Conservation (phyloP, 1,140 invertebrate species). For the Lasaia peninsularis region DNA sequence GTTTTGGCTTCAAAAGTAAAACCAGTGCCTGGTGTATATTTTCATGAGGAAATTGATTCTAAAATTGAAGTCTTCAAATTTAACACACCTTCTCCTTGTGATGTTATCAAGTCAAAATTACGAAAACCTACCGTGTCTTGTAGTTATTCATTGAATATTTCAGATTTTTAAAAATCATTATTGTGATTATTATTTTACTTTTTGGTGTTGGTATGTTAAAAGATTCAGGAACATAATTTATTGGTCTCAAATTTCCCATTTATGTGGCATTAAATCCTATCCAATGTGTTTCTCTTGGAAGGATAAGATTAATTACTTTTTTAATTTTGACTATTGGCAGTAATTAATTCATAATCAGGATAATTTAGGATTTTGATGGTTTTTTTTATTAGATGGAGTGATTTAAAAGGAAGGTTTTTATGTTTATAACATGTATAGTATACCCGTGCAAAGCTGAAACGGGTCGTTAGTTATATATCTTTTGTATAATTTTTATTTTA, state of each 20-base stretch:
- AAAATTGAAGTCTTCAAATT: constrained; percentile 50
- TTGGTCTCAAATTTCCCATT: neutral
- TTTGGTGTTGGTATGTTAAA: neutral
- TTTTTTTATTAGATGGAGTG: no score
- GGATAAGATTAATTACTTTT: no score
- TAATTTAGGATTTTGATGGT: no score
- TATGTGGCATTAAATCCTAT: no score
- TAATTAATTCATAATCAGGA: no score
- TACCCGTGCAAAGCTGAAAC: no score
- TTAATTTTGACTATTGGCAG: no score
- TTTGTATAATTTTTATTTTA: no score
- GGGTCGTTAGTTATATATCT: no score
- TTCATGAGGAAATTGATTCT: constrained; percentile 31
- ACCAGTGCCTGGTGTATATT: constrained; percentile 43
- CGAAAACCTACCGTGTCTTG: constrained; percentile 37
- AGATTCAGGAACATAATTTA: neutral
- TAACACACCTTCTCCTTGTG: constrained; percentile 51
- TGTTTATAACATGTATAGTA: no score
- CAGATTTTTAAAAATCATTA: neutral
- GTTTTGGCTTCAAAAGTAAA: constrained; percentile 39
- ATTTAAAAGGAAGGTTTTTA: no score
- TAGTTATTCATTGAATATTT: constrained; percentile 12
- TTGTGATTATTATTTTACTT: neutral
- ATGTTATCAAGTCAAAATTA: constrained; percentile 48
- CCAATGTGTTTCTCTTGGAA: no score